Percentiles rank a stretch among this genome's conserved stretches.
phyloP scores from a whole-genome alignment of 1,140 invertebrate genomes.

The Venturia canescens region DNA sequence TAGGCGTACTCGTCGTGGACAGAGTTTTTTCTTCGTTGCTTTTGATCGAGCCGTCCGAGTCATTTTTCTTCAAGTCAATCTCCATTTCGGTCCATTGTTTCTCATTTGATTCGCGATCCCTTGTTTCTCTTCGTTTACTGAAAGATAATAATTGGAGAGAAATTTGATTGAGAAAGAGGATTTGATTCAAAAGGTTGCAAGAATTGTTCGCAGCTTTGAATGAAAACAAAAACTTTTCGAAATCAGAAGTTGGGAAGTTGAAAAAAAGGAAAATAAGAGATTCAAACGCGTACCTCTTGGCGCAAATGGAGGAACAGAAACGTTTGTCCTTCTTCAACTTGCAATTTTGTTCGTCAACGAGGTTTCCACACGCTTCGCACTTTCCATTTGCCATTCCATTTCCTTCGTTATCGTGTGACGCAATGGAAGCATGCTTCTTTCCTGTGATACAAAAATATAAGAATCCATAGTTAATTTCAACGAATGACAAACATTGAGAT shows the following conservation, averaged over 20 bases:
- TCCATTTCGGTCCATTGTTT: conserved; percentile 74
- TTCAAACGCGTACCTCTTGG: conserved; percentile 78
- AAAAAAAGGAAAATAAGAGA: conserved; percentile 39
- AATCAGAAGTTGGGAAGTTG: background rate
- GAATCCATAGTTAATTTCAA: conserved; percentile 35
- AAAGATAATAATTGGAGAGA: conserved; percentile 34
- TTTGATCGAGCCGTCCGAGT: conserved; percentile 73
- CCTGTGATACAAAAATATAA: conserved; percentile 58
- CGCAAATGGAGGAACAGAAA: conserved; percentile 88
- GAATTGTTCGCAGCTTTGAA: conserved; percentile 55
- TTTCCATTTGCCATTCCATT: conserved; percentile 79
- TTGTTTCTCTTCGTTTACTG: conserved; percentile 73
- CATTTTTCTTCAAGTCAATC: conserved; percentile 65
- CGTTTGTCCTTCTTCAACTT: conserved; percentile 88
- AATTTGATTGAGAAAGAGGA: background rate
- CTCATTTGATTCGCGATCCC: conserved; percentile 63
- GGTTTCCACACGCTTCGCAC: conserved; percentile 88
- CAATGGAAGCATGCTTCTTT: conserved; percentile 72
- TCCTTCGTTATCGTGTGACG: conserved; percentile 71
- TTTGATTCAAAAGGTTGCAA: background rate
- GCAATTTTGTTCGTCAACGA: conserved; percentile 79
- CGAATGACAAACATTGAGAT: conserved; percentile 40
- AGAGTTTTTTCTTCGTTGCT: conserved; percentile 76
- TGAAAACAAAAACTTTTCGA: conserved; percentile 60
- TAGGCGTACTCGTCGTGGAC: conserved; percentile 72